Percentiles rank a stretch among this genome's conserved stretches.
Conservation (phyloP, 2,113 vertebrate species). For the Orthonyx spaldingii region DNA sequence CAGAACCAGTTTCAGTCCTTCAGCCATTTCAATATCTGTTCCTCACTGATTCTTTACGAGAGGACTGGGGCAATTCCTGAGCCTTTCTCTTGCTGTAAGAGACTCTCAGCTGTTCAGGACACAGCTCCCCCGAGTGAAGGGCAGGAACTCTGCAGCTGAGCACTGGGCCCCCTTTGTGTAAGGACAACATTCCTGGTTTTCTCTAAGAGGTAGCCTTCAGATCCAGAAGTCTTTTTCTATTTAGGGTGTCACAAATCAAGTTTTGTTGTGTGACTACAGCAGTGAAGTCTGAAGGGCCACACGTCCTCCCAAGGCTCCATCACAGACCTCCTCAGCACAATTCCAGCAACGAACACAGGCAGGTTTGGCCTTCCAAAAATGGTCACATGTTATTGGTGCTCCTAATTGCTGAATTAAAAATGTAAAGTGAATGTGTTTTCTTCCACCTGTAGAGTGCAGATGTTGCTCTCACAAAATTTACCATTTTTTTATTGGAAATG, state of each 20-base stretch:
- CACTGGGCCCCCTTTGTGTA: background rate
- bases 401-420: background rate
- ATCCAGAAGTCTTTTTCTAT: background rate
- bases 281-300: background rate
- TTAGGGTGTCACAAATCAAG: background rate
- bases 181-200: background rate
- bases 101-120: background rate
- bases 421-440: background rate
- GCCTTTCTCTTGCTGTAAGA: background rate
- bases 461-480: background rate
- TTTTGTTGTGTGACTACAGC: background rate
- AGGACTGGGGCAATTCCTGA: background rate
- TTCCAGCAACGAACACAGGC: background rate
- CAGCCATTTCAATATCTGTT: background rate
- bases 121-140: background rate
- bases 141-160: background rate
- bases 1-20: background rate
- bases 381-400: accelerated
- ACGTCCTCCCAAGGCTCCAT: background rate
- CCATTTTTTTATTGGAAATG: background rate
- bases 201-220: background rate
- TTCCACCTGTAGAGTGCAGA: background rate
- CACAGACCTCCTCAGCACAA: background rate
- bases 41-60: background rate
- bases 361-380: too few species aligned